A percentile compares a stretch with the other conserved stretches of the same genome.
Evolutionary conservation across 2,888 invertebrate species (phyloP).

Genomic region (Hipparchia semele): DNA sequence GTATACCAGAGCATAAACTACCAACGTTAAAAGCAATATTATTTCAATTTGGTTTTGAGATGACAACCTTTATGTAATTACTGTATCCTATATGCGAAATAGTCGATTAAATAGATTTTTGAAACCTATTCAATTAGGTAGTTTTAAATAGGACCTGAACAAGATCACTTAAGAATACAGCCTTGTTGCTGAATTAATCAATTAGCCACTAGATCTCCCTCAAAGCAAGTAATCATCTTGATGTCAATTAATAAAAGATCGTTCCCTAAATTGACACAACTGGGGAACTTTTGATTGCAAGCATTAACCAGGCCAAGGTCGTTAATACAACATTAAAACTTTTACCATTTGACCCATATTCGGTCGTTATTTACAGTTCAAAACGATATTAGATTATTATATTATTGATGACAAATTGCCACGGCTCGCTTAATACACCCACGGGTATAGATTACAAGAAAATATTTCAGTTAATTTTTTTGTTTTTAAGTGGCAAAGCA

Average conservation of each 20-base stretch:
- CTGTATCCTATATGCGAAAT: too few relatives aligned
- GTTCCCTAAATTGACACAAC: neutral
- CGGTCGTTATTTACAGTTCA: slow-evolving; percentile 50
- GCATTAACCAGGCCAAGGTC: neutral
- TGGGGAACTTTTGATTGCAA: slow-evolving; percentile 1
- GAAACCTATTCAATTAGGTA: too few relatives aligned
- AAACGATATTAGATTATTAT: slow-evolving; percentile 52
- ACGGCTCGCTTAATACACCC: slow-evolving; percentile 25
- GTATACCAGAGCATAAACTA: too few relatives aligned
- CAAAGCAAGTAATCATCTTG: neutral
- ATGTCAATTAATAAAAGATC: slow-evolving; percentile 3
- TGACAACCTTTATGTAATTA: too few relatives aligned
- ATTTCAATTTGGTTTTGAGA: too few relatives aligned
- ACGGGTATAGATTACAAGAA: slow-evolving; percentile 7
- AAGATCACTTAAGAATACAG: too few relatives aligned
- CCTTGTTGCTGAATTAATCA: neutral
- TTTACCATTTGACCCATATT: slow-evolving; percentile 51
- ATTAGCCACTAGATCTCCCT: neutral
- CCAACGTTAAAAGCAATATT: too few relatives aligned
- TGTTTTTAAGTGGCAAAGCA: neutral
- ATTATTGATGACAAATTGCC: slow-evolving; percentile 59
- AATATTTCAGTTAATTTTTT: neutral
- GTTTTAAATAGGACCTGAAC: too few relatives aligned
- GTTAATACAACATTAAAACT: slow-evolving; percentile 25
- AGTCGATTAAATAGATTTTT: too few relatives aligned